Percentiles rank a stretch among this genome's conserved stretches.
phyloP scores from a whole-genome alignment of 2,113 vertebrate genomes.

The Haemorhous mexicanus region DNA sequence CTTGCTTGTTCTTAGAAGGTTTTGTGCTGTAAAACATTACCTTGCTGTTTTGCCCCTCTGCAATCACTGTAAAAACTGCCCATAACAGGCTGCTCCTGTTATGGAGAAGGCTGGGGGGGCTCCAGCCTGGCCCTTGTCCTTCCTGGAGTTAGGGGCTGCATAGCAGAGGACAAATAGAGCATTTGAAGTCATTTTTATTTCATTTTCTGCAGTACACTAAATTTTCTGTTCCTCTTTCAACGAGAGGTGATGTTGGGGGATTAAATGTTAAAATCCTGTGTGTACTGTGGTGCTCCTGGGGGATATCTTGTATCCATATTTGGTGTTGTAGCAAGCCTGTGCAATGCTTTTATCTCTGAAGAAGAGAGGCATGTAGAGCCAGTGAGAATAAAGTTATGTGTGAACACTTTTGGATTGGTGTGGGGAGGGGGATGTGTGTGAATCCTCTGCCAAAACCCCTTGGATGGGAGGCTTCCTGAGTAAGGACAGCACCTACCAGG shows the following conservation, averaged over 20 bases:
- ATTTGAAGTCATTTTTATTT: not conserved
- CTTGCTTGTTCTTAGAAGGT: not conserved
- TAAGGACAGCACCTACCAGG: not conserved
- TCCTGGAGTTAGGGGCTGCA: accelerated
- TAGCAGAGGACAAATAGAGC: not conserved
- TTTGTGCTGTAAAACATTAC: not conserved
- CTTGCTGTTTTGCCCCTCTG: not conserved
- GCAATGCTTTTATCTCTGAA: not conserved
- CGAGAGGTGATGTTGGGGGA: not conserved
- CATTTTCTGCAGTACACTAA: not conserved
- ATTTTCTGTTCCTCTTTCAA: not conserved
- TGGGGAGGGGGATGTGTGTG: too few species aligned
- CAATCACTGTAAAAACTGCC: accelerated
- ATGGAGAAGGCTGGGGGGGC: not conserved
- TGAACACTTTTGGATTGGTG: not conserved
- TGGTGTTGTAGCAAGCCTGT: not conserved
- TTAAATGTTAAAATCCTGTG: not conserved
- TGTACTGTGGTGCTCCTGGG: not conserved
- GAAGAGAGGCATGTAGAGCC: not conserved
- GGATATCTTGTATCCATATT: accelerated
- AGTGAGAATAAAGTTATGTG: not conserved
- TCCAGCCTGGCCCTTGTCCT: not conserved
- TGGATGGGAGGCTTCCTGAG: not conserved
- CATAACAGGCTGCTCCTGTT: not conserved
- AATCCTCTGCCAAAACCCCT: not conserved